Base-by-base conservation (phyloP, 1,140 invertebrate species). In the Antheraea pernyi region DNA sequence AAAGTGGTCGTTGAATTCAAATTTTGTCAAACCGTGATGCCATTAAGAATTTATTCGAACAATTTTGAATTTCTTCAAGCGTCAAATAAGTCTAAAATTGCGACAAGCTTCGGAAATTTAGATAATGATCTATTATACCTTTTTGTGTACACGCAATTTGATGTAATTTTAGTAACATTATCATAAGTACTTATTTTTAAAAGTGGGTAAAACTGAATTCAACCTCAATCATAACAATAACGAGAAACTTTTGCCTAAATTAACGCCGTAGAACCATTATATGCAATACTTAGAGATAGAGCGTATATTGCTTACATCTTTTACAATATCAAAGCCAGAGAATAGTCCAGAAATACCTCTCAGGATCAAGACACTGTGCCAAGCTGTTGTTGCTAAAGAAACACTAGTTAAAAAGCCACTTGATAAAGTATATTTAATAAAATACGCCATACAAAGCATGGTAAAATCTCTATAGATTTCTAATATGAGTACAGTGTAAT, bases 1-100 rank as follows among this genome's bases (percentile, higher is more conserved):
- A 59, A 22, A 37, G 18, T 74, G 75, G 78, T 80, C 77, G 76
- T 72, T 65, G 76, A 53, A 74, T 79, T 75, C 73, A 74, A 18
- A 68, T 70, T 76, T 76, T 77, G 72, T 76, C 73, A 83, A 79
- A 72, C 69, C 75, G 67, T 78, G 73, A 74, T 72, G 58, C 19
- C 69, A 76, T 77, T 75, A 79, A 36, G 67, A 39, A 59, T 69
- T 48, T 46, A 67, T 67, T 48, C 36, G 36, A 53, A 59, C 53
- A 37, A 67, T 37, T 37, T 59, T 39, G 65, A 42, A 42, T 19
- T 67, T 18, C 13, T 22, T 67, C 48, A 22, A 67, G 36, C 65
- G 22, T 53, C 46, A 53, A 53, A 53, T n/a, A n/a, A 6, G 16
- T 53, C 46, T 53, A 6, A 53, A 16, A 53, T 53, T 0, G 16